Conservation (phyloP, 2,113 vertebrate species). For the Synodontis membranacea region DNA sequence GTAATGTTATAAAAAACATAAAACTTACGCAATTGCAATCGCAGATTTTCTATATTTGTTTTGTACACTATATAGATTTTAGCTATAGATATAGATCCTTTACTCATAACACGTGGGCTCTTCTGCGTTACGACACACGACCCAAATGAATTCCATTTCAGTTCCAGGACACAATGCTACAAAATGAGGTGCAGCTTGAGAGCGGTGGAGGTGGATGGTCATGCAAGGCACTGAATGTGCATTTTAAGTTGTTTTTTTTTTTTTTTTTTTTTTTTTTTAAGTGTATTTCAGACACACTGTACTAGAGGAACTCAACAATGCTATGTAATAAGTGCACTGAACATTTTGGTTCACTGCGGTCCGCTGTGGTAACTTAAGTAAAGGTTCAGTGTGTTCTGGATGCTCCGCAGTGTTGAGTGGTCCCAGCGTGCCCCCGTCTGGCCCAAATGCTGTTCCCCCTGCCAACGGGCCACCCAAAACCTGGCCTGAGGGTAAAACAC, state of each 20-base stretch:
- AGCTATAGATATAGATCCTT: too few relatives aligned
- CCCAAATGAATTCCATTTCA: not conserved
- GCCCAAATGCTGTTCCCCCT: constrained; percentile 87
- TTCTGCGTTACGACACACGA: not conserved
- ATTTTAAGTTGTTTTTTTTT: not conserved
- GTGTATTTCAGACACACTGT: not conserved
- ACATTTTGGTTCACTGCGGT: constrained; percentile 13
- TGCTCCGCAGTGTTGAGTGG: constrained; percentile 83
- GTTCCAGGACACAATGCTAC: not conserved
- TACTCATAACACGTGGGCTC: not conserved
- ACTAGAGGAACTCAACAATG: not conserved
- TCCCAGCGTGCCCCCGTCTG: constrained; percentile 90
- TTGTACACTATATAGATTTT: not conserved
- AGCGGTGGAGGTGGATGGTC: not conserved
- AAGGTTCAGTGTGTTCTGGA: constrained; percentile 45
- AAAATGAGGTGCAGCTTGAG: not conserved
- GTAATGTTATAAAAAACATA: not conserved
- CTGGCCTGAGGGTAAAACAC: constrained; percentile 88
- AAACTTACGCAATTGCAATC: not conserved
- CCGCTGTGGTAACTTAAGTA: constrained; percentile 46
- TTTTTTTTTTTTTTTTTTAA: not conserved
- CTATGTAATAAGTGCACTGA: not conserved
- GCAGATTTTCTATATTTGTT: not conserved
- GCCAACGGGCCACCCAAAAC: constrained; percentile 90
- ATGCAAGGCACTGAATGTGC: not conserved